Conservation (phyloP, 2,888 invertebrate genomes). For the Muscina levida region DNA sequence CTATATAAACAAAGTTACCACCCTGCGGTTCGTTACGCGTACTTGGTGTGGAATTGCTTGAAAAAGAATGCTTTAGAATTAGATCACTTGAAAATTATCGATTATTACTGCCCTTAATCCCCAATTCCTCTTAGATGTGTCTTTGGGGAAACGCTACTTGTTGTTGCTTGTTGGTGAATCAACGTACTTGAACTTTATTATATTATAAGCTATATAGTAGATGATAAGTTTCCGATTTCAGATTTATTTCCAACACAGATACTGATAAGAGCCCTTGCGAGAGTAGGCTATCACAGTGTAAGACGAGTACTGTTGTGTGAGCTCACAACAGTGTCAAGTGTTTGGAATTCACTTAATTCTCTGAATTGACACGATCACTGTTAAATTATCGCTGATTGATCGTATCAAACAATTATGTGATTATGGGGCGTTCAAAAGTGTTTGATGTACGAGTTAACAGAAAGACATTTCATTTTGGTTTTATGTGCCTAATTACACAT, state of each 20-base stretch:
- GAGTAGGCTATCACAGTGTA: not conserved
- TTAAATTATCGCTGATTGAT: slow-evolving; percentile 11
- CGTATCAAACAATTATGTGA: slow-evolving; percentile 26
- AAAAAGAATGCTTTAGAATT: no score
- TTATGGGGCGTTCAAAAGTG: slow-evolving; percentile 13
- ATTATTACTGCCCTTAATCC: no score
- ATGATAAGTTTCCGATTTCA: slow-evolving; percentile 11
- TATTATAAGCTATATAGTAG: not conserved
- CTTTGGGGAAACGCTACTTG: not conserved
- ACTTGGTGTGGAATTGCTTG: no score
- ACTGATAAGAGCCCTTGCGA: slow-evolving; percentile 25
- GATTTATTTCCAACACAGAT: slow-evolving; percentile 3
- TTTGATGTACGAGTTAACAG: not conserved
- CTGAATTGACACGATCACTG: not conserved
- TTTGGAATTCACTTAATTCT: not conserved
- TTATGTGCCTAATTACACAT: slow-evolving; percentile 6
- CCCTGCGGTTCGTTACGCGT: no score
- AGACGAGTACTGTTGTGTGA: not conserved
- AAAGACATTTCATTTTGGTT: slow-evolving; percentile 13
- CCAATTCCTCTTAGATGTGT: not conserved
- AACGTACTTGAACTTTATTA: slow-evolving; percentile 13
- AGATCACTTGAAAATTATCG: no score
- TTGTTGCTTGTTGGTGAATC: not conserved
- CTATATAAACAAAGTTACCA: no score
- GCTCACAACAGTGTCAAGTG: slow-evolving; percentile 24